phyloP scores from a whole-genome alignment of 2,797 vertebrate genomes.

The Gymnocypris eckloni region DNA sequence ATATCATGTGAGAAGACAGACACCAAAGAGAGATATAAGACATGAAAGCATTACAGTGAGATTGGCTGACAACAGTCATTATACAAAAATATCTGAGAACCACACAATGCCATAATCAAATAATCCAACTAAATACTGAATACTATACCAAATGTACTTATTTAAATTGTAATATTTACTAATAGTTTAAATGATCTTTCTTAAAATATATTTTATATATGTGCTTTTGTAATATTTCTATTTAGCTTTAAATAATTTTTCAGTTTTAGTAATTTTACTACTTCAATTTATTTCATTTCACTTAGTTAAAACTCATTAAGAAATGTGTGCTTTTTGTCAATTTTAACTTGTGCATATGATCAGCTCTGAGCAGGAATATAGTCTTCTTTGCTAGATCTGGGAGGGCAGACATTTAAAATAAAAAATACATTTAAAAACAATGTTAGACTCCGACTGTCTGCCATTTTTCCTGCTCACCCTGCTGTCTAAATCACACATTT shows the following conservation, averaged over 20 bases:
- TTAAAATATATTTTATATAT: not conserved
- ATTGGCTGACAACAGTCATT: not conserved
- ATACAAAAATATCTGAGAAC: not conserved
- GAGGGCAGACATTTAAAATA: constrained; percentile 8
- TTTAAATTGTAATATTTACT: not conserved
- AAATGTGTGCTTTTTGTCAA: not conserved
- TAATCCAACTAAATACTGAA: not conserved
- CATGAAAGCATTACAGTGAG: not conserved
- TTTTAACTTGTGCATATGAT: not conserved
- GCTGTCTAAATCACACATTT: constrained; percentile 24
- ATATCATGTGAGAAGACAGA: not conserved
- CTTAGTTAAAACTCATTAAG: not conserved
- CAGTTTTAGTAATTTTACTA: not conserved
- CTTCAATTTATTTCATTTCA: not conserved
- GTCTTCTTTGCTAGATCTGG: constrained; percentile 10
- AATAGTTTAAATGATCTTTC: not conserved
- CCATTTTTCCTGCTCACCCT: constrained; percentile 33
- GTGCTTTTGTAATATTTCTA: not conserved
- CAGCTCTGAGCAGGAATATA: not conserved
- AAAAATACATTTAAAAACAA: not conserved
- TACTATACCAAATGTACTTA: not conserved
- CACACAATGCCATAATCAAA: not conserved
- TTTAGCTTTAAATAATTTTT: not conserved
- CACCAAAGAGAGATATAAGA: not conserved
- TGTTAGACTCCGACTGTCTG: not conserved